Conservation (phyloP, 2,888 invertebrate species). For the Osedax frankpressi region DNA sequence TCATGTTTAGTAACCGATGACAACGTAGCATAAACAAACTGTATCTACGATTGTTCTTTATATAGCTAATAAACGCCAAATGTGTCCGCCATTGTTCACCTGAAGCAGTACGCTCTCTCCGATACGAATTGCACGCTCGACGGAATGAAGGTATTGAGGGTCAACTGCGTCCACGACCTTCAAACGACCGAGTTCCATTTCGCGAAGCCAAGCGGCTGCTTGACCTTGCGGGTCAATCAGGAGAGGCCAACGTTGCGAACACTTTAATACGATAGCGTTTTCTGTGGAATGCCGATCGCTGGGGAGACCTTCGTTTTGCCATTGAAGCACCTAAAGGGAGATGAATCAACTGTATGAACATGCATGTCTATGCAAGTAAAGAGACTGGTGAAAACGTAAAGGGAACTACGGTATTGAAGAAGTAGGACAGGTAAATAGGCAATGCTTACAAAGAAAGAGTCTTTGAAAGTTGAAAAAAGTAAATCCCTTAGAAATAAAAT, state of each 20-base stretch:
- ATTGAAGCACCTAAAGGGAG: conserved; percentile 36
- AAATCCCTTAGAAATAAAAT: too few species aligned
- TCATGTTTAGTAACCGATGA: too few species aligned
- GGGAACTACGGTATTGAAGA: neutral
- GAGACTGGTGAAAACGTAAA: neutral
- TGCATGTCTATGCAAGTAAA: neutral
- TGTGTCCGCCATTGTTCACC: conserved; percentile 26
- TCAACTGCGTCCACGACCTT: conserved; percentile 38
- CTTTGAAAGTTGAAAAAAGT: too few species aligned
- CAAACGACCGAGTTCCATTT: conserved; percentile 37
- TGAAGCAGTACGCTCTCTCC: conserved; percentile 42
- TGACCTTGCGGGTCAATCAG: conserved; percentile 46
- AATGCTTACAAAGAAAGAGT: too few species aligned
- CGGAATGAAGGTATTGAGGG: conserved; percentile 39
- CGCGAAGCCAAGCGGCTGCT: conserved; percentile 40
- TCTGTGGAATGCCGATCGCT: conserved; percentile 42
- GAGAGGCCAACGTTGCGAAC: conserved; percentile 43
- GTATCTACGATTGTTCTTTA: too few species aligned
- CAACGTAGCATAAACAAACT: too few species aligned
- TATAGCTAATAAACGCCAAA: neutral
- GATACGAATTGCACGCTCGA: conserved; percentile 43
- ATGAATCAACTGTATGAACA: neutral
- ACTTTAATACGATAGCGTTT: conserved; percentile 43
- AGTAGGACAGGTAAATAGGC: too few species aligned
- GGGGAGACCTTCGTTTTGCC: conserved; percentile 44